Percentiles rank a stretch among this genome's conserved stretches.
Evolutionary conservation across 2,797 vertebrate species (phyloP).

Genomic region (Cyprinella venusta): DNA sequence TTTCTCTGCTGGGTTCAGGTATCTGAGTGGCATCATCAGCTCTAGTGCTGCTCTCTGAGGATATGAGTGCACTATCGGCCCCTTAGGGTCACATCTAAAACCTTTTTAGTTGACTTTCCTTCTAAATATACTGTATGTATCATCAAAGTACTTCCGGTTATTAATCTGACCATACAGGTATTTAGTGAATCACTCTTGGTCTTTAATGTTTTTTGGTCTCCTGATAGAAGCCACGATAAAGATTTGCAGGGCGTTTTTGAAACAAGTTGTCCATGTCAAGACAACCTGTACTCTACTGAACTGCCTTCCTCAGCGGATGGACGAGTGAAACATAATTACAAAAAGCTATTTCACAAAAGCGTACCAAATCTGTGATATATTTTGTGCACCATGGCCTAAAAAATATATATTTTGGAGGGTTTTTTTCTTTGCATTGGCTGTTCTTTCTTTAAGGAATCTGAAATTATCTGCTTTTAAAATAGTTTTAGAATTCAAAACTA

Average conservation of each 20-base stretch:
- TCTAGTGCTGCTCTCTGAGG: slow-evolving; percentile 13
- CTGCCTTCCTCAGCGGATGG: not conserved
- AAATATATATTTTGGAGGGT: not conserved
- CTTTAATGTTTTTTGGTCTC: not conserved
- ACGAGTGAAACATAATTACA: not conserved
- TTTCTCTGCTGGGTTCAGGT: not conserved
- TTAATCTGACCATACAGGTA: not conserved
- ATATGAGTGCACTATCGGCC: not conserved
- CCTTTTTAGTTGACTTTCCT: not conserved
- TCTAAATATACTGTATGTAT: too few relatives aligned
- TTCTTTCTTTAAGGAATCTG: not conserved
- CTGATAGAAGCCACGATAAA: not conserved
- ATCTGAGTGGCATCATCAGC: not conserved
- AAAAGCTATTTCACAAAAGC: not conserved
- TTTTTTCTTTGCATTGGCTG: not conserved
- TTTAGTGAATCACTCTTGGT: not conserved
- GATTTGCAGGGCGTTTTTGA: not conserved
- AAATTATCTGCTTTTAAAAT: not conserved
- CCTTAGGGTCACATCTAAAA: not conserved
- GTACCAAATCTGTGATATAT: not conserved
- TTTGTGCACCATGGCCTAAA: not conserved
- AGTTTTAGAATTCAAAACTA: not conserved
- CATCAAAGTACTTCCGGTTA: not conserved
- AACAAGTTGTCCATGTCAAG: not conserved
- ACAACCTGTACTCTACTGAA: not conserved